These are phyloP conservation scores for Gymnopithys bicolor DNA, from an alignment of 2,797 vertebrate species.

Conservation along the genomic window DNA sequence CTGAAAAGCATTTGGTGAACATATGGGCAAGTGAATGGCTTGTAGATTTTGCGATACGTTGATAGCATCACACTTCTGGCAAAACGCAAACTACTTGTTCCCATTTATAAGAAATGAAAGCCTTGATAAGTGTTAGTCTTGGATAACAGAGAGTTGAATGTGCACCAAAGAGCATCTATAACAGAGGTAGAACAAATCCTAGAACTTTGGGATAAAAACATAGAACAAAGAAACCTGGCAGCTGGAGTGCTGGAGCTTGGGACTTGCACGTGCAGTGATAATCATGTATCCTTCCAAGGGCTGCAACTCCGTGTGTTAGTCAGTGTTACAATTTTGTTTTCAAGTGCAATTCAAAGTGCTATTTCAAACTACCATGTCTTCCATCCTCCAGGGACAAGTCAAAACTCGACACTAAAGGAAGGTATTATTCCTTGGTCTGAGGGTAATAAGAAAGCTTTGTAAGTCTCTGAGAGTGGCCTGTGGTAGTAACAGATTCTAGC, in stretches of 20 bases:
- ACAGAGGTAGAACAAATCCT: neutral
- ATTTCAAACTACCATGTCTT: neutral
- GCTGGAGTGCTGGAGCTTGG: neutral
- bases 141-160: neutral
- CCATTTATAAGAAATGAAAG: neutral
- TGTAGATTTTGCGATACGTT: neutral
- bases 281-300: neutral
- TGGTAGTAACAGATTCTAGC: neutral
- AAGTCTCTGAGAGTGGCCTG: neutral
- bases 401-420: neutral
- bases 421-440: neutral
- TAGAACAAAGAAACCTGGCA: neutral
- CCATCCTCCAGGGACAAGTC: neutral
- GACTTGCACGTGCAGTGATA: neutral
- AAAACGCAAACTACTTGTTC: conserved; percentile 21
- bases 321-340: neutral
- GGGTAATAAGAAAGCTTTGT: neutral
- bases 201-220: neutral
- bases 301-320: neutral
- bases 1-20: conserved; percentile 25
- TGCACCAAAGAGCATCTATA: neutral
- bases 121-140: neutral
- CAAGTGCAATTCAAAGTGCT: neutral
- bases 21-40: neutral
- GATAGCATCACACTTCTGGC: conserved; percentile 1